A percentile compares a stretch with the other conserved stretches of the same genome.
phyloP scores from a whole-genome alignment of 2,797 vertebrate genomes.

The Rhinophrynus dorsalis region DNA sequence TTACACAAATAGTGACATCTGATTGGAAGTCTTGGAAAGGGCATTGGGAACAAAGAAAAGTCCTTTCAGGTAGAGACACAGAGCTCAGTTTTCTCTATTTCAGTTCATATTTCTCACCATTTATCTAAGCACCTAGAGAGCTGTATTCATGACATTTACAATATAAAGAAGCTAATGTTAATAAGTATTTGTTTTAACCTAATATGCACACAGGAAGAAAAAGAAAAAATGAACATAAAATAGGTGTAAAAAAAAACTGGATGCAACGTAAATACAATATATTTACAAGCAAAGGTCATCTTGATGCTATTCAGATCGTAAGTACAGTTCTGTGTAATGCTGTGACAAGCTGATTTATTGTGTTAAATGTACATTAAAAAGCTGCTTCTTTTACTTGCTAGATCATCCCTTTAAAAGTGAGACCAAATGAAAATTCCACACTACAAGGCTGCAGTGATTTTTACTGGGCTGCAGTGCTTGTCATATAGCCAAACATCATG shows the following conservation, averaged over 20 bases:
- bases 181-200: conserved; percentile 9
- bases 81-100: conserved; percentile 63
- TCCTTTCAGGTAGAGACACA: conserved; percentile 71
- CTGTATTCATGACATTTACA: conserved; percentile 9
- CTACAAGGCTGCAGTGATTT: no score
- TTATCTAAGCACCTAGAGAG: conserved; percentile 59
- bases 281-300: conserved; percentile 80
- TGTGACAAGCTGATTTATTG: conserved; percentile 67
- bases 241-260: conserved; percentile 69
- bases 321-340: conserved; percentile 77
- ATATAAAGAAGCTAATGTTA: conserved; percentile 19
- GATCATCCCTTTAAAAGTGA: conserved; percentile 56
- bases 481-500: no score
- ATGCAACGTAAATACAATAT: conserved; percentile 77
- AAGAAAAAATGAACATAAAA: conserved; percentile 72
- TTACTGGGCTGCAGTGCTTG: no score
- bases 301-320: conserved; percentile 76
- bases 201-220: conserved; percentile 62
- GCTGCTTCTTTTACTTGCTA: conserved; percentile 49
- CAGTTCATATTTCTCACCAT: conserved; percentile 63
- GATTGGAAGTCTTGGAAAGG: conserved; percentile 71
- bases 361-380: conserved; percentile 7
- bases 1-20: conserved; percentile 74
- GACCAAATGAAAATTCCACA: conserved; percentile 58
- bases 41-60: conserved; percentile 80